Conservation (phyloP, 2,888 invertebrate genomes). For the Zootermopsis nevadensis region DNA sequence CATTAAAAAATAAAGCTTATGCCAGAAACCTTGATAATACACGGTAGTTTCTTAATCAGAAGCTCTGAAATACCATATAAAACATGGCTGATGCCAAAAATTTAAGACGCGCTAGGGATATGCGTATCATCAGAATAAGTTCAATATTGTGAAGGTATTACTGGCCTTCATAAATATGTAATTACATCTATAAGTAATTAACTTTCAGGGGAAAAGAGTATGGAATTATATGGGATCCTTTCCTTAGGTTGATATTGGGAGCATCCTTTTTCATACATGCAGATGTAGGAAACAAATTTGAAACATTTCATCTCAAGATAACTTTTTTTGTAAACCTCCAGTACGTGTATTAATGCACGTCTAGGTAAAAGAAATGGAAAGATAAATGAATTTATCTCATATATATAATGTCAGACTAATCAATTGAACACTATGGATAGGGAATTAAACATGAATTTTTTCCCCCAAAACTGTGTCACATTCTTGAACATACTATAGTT, state of each 20-base stretch:
- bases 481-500: constrained; percentile 43
- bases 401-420: neutral
- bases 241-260: constrained; percentile 30
- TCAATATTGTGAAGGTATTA: constrained; percentile 13
- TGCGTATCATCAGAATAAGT: neutral
- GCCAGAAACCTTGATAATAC: constrained; percentile 2
- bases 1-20: neutral
- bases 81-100: constrained; percentile 12
- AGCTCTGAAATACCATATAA: constrained; percentile 8
- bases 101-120: neutral
- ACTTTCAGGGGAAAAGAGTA: constrained; percentile 9
- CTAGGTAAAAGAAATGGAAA: constrained; percentile 6
- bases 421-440: constrained; percentile 14
- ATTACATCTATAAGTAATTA: constrained; percentile 9
- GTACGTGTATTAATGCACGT: constrained; percentile 18
- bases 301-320: constrained; percentile 14
- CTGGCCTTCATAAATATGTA: neutral
- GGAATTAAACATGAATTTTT: constrained; percentile 41
- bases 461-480: constrained; percentile 38
- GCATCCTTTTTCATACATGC: constrained; percentile 9
- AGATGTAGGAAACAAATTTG: neutral
- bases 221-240: constrained; percentile 21
- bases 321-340: constrained; percentile 22
- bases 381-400: constrained; percentile 12
- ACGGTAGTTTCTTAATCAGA: neutral